Conservation (phyloP, 2,113 vertebrate species). For the Aegithalos caudatus region DNA sequence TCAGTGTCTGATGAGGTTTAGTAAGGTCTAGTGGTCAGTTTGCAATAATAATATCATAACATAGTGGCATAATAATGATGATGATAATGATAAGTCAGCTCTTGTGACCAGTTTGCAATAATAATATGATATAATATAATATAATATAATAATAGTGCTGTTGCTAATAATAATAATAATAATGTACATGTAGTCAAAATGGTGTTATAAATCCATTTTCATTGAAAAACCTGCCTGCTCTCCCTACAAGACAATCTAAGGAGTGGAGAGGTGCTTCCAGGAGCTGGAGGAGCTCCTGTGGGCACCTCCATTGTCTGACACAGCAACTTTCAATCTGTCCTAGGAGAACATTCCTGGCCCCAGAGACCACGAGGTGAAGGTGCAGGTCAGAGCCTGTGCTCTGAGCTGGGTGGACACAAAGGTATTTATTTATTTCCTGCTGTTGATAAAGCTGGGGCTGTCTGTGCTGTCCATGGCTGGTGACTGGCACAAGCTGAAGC, state of each 20-base stretch:
- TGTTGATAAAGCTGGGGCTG: neutral
- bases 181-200: neutral
- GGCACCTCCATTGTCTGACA: neutral
- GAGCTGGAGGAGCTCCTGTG: neutral
- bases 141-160: neutral
- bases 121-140: neutral
- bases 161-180: neutral
- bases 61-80: neutral
- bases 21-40: neutral
- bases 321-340: neutral
- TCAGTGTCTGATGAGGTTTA: neutral
- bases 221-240: neutral
- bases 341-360: slow-evolving; percentile 76
- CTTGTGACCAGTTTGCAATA: no score
- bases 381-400: slow-evolving; percentile 92
- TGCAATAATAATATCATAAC: neutral
- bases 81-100: neutral
- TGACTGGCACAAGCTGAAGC: neutral
- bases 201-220: neutral
- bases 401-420: slow-evolving; percentile 86
- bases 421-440: slow-evolving; percentile 74
- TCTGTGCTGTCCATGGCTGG: neutral
- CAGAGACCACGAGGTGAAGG: slow-evolving; percentile 81
- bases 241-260: neutral
- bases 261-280: neutral